These are phyloP conservation scores for Phallusia fumigata DNA, from an alignment of 23 tunicate genomes.

Conservation along the genomic window DNA sequence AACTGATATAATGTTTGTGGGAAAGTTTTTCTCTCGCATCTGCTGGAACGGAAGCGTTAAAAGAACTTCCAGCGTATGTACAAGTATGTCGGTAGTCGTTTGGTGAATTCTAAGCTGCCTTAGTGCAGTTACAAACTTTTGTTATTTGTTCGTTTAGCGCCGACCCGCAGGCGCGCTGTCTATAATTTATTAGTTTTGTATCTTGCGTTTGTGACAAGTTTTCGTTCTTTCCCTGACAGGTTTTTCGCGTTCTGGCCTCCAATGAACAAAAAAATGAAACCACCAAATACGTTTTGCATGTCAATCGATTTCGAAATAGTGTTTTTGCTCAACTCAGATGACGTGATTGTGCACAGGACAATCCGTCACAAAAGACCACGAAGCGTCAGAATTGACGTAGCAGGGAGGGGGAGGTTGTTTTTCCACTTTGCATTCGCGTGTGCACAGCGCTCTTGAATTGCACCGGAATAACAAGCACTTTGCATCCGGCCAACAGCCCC, in stretches of 20 bases:
- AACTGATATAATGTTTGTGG: too few species aligned
- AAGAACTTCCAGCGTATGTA: background rate
- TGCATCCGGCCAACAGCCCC: background rate
- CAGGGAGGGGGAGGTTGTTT: background rate
- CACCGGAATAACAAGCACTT: constrained; percentile 5
- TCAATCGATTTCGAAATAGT: background rate
- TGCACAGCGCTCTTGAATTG: background rate
- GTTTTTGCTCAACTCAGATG: background rate
- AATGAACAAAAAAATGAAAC: constrained; percentile 1
- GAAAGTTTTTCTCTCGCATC: background rate
- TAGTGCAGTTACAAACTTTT: background rate
- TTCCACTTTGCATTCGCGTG: background rate
- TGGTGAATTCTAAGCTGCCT: too few species aligned
- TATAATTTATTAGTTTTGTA: constrained; percentile 7
- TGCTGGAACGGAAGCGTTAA: background rate
- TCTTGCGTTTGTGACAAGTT: constrained; percentile 2
- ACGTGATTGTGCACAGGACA: background rate
- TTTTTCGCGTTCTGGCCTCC: background rate
- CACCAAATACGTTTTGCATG: background rate
- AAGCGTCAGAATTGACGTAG: background rate
- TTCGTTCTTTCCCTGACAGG: background rate
- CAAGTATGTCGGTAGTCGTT: too few species aligned
- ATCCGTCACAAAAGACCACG: background rate
- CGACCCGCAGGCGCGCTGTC: background rate
- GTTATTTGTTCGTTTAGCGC: constrained; percentile 6